Evolutionary conservation across 2,797 vertebrate species (phyloP), one percentile per base, ranked within the genome.

Genomic region (Poecilia gillii): DNA sequence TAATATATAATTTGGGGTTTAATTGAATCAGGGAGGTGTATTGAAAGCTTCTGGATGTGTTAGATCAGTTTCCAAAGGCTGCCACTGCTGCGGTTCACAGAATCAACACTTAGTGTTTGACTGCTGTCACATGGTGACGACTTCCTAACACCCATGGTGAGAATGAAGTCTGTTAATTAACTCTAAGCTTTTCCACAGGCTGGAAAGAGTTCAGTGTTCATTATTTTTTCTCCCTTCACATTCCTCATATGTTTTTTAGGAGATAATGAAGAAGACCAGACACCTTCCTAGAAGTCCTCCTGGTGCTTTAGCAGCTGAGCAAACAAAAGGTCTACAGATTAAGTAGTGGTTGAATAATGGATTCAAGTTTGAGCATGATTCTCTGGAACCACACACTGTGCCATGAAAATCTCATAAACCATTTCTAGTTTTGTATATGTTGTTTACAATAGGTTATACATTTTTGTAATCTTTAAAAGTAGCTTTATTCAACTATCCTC

Each of bases 141-240:
- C 79, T 76, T 70, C 16, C 51, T 57, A 87, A 84, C 86, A 87
- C 87, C 86, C 66, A 41, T 9, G 47, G 81, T 80, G 88, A 85
- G 88, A 87, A 84, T 90, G 43, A 82, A 89, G 82, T 41, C 76
- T n/a, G 74, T 88, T 92, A 90, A 94, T 93, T 90, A 92, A 93
- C 85, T 88, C 77, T 78, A 76, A 70, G 76, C 14, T 39, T 85
- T 87, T 88, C 46, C 0, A 74, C 82, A 78, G 87, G 76, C 46
- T 11, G 11, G 39, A 79, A 71, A 68, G 73, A 75, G 25, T 20
- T 3, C 72, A 51, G 59, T 76, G 79, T 87, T 84, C 85, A 72
- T n/a, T 85, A 45, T 39, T 41, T 66, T 53, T 16, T 59, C 47
- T 77, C 78, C 68, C 62, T 81, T 75, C 59, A 51, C 76, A 82